Evolutionary conservation across 2,797 vertebrate genomes (phyloP).

Genomic region (Eurystomus glaucurus): DNA sequence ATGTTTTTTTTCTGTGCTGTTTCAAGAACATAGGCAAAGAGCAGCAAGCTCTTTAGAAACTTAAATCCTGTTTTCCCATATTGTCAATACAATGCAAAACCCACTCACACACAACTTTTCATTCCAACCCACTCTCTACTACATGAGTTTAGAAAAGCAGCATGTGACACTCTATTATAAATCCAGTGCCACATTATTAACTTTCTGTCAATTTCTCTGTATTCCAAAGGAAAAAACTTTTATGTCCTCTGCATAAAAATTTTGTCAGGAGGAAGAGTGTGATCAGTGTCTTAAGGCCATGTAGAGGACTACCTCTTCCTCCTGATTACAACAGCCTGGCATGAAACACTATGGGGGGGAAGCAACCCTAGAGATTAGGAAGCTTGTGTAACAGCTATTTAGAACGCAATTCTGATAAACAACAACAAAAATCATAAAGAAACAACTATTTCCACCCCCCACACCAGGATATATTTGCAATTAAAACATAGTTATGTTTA

Average conservation of each 20-base stretch:
- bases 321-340: not conserved
- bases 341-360: rapidly evolving
- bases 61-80: not conserved
- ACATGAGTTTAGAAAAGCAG: not conserved
- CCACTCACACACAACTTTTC: not conserved
- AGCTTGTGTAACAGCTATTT: not conserved
- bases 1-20: not conserved
- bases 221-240: not conserved
- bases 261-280: not conserved
- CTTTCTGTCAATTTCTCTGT: not conserved
- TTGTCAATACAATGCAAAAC: not conserved
- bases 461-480: not conserved
- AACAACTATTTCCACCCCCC: not conserved
- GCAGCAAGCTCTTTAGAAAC: not conserved
- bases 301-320: not conserved
- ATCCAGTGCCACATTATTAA: not conserved
- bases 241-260: not conserved
- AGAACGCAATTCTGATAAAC: not conserved
- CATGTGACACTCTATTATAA: not conserved
- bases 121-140: not conserved
- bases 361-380: not conserved
- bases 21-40: not conserved
- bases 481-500: not conserved
- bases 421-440: not conserved
- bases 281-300: not conserved